Base-by-base conservation (phyloP, 2,888 invertebrate species). In the Linnaemya vulpina region DNA sequence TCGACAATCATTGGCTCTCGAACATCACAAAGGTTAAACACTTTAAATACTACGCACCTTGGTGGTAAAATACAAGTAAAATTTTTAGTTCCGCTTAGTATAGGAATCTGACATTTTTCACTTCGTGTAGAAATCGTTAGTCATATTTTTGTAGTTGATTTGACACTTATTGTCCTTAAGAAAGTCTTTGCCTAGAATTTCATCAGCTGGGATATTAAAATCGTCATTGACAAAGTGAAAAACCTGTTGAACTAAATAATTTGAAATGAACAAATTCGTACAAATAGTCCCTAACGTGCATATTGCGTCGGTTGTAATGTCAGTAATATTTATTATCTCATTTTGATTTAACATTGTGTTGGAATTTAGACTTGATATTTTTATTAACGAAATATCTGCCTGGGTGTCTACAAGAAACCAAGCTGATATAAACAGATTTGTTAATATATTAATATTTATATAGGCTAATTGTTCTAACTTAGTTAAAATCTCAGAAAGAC, bases 41-140 rank as follows among this genome's bases (percentile, higher is more conserved):
- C 43, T 51, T 51, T 30, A 20, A 8, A 63, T 22, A 63, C 74
- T 30, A 63, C 74, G 53, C 74, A 74, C 20, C 74, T 51, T 20
- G 63, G n/a, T n/a, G n/a, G n/a, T n/a, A n/a, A n/a, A n/a, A n/a
- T n/a, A n/a, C n/a, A n/a, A n/a, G n/a, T n/a, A n/a, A n/a, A n/a
- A n/a, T n/a, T n/a, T n/a, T n/a, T n/a, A n/a, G n/a, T n/a, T n/a
- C n/a, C n/a, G n/a, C n/a, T n/a, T n/a, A n/a, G n/a, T n/a, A n/a
- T n/a, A n/a, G n/a, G n/a, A n/a, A n/a, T n/a, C n/a, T n/a, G n/a
- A 63, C 17, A 58, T 3, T 20, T 58, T 20, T 25, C 46, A 35
- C 35, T 49, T 13, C 46, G 17, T 5, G 15, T 11, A 49, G 13
- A 60, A 35, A 62, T 17, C 17, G 73, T 22, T 46, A 73, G 46